Conservation (phyloP, 2,113 vertebrate genomes). For the Amphilophus citrinellus region DNA sequence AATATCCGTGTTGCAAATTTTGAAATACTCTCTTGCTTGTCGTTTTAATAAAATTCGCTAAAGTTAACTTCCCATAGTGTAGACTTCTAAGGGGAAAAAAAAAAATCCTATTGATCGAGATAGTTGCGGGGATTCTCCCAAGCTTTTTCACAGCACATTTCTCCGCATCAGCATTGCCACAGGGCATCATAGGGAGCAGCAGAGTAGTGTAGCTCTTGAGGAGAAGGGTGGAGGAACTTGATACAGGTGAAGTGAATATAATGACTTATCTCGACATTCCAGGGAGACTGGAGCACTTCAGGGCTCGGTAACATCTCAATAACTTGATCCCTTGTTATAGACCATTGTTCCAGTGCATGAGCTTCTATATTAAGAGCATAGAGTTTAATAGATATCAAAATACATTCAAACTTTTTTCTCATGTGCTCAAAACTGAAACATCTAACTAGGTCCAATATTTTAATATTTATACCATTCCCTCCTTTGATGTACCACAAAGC, state of each 20-base stretch:
- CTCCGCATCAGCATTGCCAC: constrained; percentile 72
- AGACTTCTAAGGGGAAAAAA: constrained; percentile 44
- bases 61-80: constrained; percentile 50
- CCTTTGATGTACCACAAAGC: not conserved
- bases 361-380: not conserved
- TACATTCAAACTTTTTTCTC: not conserved
- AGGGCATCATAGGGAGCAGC: constrained; percentile 68
- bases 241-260: constrained; percentile 70
- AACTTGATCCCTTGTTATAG: constrained; percentile 53
- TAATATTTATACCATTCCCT: not conserved
- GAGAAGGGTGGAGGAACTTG: constrained; percentile 56
- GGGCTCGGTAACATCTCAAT: constrained; percentile 31
- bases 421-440: not conserved
- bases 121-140: constrained; percentile 58
- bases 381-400: constrained; percentile 18
- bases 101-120: constrained; percentile 62
- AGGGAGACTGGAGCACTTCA: constrained; percentile 32
- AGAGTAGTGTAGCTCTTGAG: constrained; percentile 61
- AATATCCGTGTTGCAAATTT: constrained; percentile 52
- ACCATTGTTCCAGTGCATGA: constrained; percentile 32
- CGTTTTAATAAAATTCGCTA: constrained; percentile 57
- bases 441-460: not conserved
- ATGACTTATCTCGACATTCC: constrained; percentile 68
- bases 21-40: constrained; percentile 38
- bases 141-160: constrained; percentile 78